Evolutionary conservation across 92 coral and sea anemone genomes (phyloP).

Genomic region (Heliopora coerulea): DNA sequence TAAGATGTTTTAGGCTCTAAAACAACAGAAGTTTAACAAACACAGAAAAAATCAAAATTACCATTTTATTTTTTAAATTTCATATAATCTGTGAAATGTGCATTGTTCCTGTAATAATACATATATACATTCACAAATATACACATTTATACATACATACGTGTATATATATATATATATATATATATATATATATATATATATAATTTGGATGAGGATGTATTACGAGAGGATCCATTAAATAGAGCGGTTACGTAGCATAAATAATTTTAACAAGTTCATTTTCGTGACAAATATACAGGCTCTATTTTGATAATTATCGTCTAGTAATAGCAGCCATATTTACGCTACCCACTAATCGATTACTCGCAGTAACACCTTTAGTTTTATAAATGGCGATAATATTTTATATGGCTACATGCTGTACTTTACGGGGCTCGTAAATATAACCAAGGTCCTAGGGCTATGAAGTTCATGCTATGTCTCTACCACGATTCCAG

Average conservation of each 20-base stretch:
- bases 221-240: neutral
- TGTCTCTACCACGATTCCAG: conserved; percentile 32
- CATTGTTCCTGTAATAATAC: too few relatives aligned
- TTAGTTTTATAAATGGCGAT: neutral
- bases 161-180: neutral
- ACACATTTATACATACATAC: too few relatives aligned
- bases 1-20: too few relatives aligned
- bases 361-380: neutral
- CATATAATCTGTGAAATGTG: neutral
- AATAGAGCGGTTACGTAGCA: neutral
- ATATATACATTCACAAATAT: too few relatives aligned
- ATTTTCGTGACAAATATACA: neutral
- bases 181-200: too few relatives aligned
- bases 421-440: too few relatives aligned
- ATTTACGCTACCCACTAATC: neutral
- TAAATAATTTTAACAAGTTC: neutral
- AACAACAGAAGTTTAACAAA: neutral
- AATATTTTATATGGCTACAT: neutral
- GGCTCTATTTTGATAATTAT: neutral
- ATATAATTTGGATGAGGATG: too few relatives aligned
- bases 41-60: neutral
- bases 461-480: neutral
- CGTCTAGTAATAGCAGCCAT: neutral
- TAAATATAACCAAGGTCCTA: neutral
- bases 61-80: neutral